These are phyloP conservation scores for Psammodynastes pulverulentus DNA, from an alignment of 2,113 vertebrate species.

Conservation along the genomic window DNA sequence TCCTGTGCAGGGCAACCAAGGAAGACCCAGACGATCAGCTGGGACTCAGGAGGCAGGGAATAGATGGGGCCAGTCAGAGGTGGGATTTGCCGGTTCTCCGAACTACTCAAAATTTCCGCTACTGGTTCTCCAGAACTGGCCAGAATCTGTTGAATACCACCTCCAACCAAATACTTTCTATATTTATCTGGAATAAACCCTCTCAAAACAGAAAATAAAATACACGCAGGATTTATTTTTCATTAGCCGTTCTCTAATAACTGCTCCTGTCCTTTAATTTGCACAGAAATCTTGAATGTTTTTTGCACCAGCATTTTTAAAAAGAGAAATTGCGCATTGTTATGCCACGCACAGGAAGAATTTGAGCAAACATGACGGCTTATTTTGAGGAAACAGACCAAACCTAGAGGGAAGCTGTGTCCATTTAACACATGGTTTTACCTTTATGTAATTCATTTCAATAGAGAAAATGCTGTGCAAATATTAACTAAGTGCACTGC, in stretches of 20 bases:
- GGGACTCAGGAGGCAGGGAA: too few species aligned
- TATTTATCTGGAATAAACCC: background rate
- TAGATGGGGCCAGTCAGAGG: too few species aligned
- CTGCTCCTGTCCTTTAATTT: background rate
- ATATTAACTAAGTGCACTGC: slow-evolving; percentile 11
- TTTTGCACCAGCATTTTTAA: background rate
- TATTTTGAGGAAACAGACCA: slow-evolving; percentile 11
- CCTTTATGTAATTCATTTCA: background rate
- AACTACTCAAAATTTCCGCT: too few species aligned
- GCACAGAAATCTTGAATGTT: background rate
- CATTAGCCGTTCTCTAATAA: background rate
- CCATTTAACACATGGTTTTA: background rate
- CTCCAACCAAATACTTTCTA: background rate
- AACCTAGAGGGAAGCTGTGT: slow-evolving; percentile 2
- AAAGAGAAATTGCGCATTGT: background rate
- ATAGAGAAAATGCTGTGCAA: background rate
- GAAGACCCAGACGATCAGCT: too few species aligned
- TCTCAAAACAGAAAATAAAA: background rate
- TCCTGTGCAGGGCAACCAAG: too few species aligned
- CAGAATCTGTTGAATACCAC: too few species aligned
- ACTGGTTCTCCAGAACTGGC: too few species aligned
- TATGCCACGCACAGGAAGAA: background rate
- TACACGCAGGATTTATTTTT: background rate
- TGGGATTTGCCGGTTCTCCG: too few species aligned
- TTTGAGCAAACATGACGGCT: rapidly evolving